These are phyloP conservation scores for Squalus acanthias DNA, from an alignment of 2,797 vertebrate species.

Conservation along the genomic window DNA sequence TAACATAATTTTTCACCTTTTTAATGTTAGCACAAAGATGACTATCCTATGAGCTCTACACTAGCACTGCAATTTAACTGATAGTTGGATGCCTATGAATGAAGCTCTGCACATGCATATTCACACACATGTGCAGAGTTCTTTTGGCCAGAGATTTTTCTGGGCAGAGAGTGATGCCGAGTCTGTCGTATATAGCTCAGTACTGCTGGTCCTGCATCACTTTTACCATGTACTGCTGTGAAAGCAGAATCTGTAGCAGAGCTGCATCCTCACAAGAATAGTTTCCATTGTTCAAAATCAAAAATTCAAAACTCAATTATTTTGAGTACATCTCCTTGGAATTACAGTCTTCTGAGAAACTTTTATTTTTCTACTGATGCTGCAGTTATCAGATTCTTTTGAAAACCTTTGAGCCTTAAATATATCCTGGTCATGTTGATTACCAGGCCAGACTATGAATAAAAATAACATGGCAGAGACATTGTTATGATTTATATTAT, in stretches of 20 bases:
- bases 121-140: not conserved
- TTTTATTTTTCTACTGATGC: not conserved
- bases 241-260: not conserved
- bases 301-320: not conserved
- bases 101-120: not conserved
- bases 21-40: not conserved
- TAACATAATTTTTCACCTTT: not conserved
- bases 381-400: not conserved
- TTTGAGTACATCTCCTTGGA: not conserved
- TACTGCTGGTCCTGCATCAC: not conserved
- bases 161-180: not conserved
- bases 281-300: not conserved
- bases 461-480: not conserved
- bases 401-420: constrained; percentile 14
- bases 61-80: not conserved
- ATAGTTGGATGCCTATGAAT: not conserved
- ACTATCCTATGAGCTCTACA: not conserved
- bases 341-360: not conserved
- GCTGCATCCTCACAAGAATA: not conserved
- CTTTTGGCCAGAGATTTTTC: not conserved
- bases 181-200: not conserved
- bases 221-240: not conserved
- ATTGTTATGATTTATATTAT: not conserved
- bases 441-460: not conserved
- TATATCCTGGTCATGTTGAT: not conserved